Conservation (phyloP, 2,888 invertebrate genomes). For the Dusona sp. region DNA sequence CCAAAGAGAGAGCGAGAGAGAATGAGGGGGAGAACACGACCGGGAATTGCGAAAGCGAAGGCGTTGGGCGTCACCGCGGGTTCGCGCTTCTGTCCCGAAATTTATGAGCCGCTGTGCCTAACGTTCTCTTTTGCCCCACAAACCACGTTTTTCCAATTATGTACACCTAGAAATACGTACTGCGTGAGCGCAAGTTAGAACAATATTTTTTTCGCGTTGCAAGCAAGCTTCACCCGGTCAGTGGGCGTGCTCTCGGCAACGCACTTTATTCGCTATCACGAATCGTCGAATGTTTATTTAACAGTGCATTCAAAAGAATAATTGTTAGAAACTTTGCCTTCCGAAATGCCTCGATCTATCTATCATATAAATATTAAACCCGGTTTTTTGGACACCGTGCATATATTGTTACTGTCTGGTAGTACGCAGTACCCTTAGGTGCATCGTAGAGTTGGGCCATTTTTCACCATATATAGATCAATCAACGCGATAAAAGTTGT, state of each 20-base stretch:
- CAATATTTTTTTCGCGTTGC: not conserved
- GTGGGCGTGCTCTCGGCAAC: too few relatives aligned
- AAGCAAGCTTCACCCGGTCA: not conserved
- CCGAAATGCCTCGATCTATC: too few relatives aligned
- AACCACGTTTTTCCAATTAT: not conserved
- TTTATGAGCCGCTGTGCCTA: conserved; percentile 68
- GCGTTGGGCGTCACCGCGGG: conserved; percentile 40
- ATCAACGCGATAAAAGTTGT: conserved; percentile 58
- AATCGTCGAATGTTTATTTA: too few relatives aligned
- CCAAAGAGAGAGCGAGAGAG: not conserved
- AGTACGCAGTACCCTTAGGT: not conserved
- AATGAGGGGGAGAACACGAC: not conserved
- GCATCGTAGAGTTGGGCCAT: conserved; percentile 30
- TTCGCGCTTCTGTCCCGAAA: conserved; percentile 48
- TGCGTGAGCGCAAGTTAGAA: not conserved
- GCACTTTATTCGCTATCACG: too few relatives aligned
- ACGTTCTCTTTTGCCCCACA: conserved; percentile 26
- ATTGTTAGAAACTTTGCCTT: not conserved
- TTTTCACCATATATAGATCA: conserved; percentile 45
- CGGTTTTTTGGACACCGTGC: not conserved
- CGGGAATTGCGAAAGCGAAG: conserved; percentile 17
- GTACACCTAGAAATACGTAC: not conserved
- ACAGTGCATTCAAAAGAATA: not conserved
- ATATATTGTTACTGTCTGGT: not conserved
- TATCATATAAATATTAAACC: not conserved